These are phyloP conservation scores for Drosophila pseudoobscura DNA, from an alignment of 1,140 invertebrate genomes.

Conservation along the genomic window DNA sequence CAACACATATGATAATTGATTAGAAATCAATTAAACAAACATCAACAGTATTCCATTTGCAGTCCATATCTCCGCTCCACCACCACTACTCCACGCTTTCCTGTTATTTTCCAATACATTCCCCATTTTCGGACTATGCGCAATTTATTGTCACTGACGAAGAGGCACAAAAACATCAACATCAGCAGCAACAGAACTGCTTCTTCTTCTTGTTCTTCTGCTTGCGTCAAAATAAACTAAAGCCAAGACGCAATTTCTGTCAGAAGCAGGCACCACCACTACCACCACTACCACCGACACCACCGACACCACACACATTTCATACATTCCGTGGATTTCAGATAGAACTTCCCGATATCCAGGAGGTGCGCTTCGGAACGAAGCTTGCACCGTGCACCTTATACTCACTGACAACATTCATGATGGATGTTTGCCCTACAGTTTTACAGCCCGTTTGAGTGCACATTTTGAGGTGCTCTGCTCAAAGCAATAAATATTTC, in stretches of 20 bases:
- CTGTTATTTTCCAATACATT: constrained; percentile 57
- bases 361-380: no score
- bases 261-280: constrained; percentile 40
- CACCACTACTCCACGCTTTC: constrained; percentile 5
- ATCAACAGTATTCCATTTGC: constrained; percentile 46
- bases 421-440: no score
- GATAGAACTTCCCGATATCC: no score
- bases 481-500: no score
- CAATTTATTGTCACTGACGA: constrained; percentile 28
- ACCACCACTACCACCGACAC: constrained; percentile 4
- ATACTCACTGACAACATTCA: no score
- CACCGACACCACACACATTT: background rate
- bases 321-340: background rate
- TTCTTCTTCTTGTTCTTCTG: constrained; percentile 24
- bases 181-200: background rate
- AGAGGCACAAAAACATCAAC: no score
- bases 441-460: no score
- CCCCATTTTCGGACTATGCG: constrained; percentile 44
- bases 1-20: constrained; percentile 56
- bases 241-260: constrained; percentile 66
- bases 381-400: no score
- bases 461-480: no score
- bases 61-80: no score
- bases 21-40: constrained; percentile 78
- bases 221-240: constrained; percentile 54